A percentile compares a stretch with the other conserved stretches of the same genome.
phyloP scores from a whole-genome alignment of 2,113 vertebrate genomes.

The Chionodraco myersi region DNA sequence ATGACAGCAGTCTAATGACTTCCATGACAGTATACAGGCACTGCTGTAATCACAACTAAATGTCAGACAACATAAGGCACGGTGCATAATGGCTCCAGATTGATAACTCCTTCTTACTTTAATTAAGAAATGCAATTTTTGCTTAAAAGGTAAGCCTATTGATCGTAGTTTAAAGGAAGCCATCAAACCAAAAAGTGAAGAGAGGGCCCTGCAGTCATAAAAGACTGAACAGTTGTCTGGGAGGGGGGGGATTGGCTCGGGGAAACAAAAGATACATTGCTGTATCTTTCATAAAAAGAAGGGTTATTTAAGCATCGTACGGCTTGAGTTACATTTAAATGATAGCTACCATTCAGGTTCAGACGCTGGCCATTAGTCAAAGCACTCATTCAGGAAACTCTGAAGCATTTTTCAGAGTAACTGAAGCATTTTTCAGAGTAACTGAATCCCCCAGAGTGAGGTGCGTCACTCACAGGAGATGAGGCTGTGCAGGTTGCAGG shows the following conservation, averaged over 20 bases:
- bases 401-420: constrained; percentile 87
- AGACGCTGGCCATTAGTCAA: constrained; percentile 93
- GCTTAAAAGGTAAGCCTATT: constrained; percentile 80
- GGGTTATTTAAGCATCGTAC: constrained; percentile 47
- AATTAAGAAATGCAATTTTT: constrained; percentile 84
- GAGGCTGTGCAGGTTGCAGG: constrained; percentile 80
- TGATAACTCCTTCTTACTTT: constrained; percentile 81
- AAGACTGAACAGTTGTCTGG: constrained; percentile 41
- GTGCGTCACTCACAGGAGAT: constrained; percentile 86
- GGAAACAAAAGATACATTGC: constrained; percentile 29
- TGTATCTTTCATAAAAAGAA: constrained; percentile 24
- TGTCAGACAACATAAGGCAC: constrained; percentile 85
- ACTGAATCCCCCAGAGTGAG: constrained; percentile 84
- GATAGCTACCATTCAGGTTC: constrained; percentile 49
- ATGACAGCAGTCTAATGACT: constrained; percentile 85
- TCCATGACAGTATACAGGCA: constrained; percentile 81
- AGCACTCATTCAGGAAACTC: constrained; percentile 79
- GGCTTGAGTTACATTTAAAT: constrained; percentile 50
- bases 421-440: constrained; percentile 87
- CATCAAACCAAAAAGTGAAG: constrained; percentile 75
- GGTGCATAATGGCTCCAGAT: constrained; percentile 81
- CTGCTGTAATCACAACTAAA: constrained; percentile 84
- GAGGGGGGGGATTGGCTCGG: constrained; percentile 15
- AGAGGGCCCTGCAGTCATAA: constrained; percentile 63
- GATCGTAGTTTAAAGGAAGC: constrained; percentile 79